A percentile compares a stretch with the other conserved stretches of the same genome.
phyloP scores from a whole-genome alignment of 2,888 invertebrate species.

The Brachycybe producta region DNA sequence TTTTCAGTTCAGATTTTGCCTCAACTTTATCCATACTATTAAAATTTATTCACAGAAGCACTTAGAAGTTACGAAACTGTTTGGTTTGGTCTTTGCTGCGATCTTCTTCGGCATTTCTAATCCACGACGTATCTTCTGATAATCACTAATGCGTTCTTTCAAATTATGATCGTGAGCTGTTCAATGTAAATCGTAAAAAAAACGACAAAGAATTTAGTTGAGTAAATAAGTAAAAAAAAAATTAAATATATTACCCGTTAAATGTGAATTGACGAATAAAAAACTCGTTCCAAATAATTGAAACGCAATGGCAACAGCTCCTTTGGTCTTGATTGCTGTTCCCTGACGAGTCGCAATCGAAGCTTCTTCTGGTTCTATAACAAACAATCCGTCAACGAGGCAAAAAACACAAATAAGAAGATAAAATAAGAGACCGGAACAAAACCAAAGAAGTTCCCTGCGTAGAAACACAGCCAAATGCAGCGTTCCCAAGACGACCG shows the following conservation, averaged over 20 bases:
- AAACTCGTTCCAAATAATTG: slow-evolving; percentile 89
- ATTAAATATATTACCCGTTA: slow-evolving; percentile 46
- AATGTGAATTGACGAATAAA: slow-evolving; percentile 87
- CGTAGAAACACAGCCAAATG: slow-evolving; percentile 77
- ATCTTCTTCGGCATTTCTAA: slow-evolving; percentile 11
- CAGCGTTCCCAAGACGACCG: slow-evolving; percentile 70
- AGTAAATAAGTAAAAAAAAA: not conserved
- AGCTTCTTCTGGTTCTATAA: slow-evolving; percentile 57
- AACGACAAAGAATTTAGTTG: not conserved
- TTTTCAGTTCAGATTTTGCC: no score
- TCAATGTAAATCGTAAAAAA: not conserved
- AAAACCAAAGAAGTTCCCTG: slow-evolving; percentile 90
- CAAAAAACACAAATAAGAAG: not conserved
- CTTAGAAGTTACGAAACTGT: no score
- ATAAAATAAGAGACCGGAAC: slow-evolving; percentile 46
- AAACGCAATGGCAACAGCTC: slow-evolving; percentile 84
- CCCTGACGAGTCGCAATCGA: slow-evolving; percentile 77
- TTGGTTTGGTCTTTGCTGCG: no score
- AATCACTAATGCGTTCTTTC: slow-evolving; percentile 19
- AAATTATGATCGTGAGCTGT: slow-evolving; percentile 18
- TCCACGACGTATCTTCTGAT: slow-evolving; percentile 15
- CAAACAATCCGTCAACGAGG: not conserved
- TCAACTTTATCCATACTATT: no score
- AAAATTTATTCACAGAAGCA: no score
- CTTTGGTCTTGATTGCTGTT: slow-evolving; percentile 74